phyloP scores from a whole-genome alignment of 2,888 invertebrate species.

The Sphaerolaimus hirsutus region DNA sequence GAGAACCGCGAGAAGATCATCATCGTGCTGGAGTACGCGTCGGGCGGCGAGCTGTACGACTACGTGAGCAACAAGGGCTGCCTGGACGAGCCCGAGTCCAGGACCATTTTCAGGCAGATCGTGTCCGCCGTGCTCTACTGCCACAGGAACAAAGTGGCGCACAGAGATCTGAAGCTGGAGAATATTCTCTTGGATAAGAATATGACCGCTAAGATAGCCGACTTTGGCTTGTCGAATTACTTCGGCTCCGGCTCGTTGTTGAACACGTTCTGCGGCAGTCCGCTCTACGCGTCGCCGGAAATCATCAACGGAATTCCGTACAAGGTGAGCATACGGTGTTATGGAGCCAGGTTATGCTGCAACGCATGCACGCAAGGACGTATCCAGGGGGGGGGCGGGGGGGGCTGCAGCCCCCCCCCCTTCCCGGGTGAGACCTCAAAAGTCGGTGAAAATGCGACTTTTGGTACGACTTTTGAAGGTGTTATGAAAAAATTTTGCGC shows the following conservation, averaged over 20 bases:
- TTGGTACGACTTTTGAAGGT: too few species aligned
- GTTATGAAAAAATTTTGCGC: too few species aligned
- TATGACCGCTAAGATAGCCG: slow-evolving; percentile 50
- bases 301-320: slow-evolving; percentile 33
- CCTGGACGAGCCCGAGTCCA: slow-evolving; percentile 65
- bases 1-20: slow-evolving; percentile 99
- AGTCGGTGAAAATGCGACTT: too few species aligned
- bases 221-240: slow-evolving; percentile 91
- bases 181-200: slow-evolving; percentile 30
- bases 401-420: too few species aligned
- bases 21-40: slow-evolving; percentile 94
- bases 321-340: too few species aligned
- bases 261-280: slow-evolving; percentile 33
- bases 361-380: too few species aligned
- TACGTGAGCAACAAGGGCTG: slow-evolving; percentile 64
- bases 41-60: slow-evolving; percentile 90
- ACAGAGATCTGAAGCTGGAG: slow-evolving; percentile 33
- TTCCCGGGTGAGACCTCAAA: too few species aligned
- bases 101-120: slow-evolving; percentile 81
- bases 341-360: slow-evolving; percentile 63
- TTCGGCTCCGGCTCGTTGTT: slow-evolving; percentile 31
- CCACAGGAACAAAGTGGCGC: slow-evolving; percentile 44
- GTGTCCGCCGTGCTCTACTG: slow-evolving; percentile 89
- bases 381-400: too few species aligned
- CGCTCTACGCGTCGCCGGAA: slow-evolving; percentile 30